Conservation (phyloP, 2,113 vertebrate species). For the Empidonax traillii region DNA sequence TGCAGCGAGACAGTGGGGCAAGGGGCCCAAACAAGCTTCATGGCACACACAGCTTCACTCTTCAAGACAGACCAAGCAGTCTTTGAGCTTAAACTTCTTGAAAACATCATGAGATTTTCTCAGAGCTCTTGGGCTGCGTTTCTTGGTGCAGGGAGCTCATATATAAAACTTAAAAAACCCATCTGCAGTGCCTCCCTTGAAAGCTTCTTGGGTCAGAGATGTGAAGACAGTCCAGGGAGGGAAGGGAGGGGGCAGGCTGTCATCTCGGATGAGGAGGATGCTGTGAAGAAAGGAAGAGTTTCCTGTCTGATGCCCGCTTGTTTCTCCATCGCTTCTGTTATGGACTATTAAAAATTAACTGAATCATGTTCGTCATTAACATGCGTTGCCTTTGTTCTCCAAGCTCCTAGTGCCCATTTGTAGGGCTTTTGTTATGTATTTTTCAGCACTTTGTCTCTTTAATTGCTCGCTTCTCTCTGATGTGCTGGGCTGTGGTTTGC, state of each 20-base stretch:
- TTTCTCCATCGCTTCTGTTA: not conserved
- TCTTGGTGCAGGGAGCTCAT: not conserved
- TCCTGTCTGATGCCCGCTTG: not conserved
- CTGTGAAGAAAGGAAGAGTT: not conserved
- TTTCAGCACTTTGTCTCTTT: slow-evolving; percentile 73
- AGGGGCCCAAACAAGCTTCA: not conserved
- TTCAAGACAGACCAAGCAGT: not conserved
- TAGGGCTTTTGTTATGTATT: slow-evolving; percentile 61
- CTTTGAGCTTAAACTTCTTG: not conserved
- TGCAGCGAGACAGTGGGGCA: accelerated
- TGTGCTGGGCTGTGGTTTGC: not conserved
- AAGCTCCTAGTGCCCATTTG: slow-evolving; percentile 30
- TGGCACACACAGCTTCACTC: not conserved
- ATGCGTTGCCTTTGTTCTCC: not conserved
- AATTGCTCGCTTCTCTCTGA: slow-evolving; percentile 60
- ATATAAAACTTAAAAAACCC: not conserved
- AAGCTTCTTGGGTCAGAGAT: not conserved
- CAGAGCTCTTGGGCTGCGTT: not conserved
- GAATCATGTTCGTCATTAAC: slow-evolving; percentile 49
- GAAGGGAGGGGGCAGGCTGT: not conserved
- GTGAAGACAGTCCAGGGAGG: not conserved
- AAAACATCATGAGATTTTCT: not conserved
- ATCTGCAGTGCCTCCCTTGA: not conserved
- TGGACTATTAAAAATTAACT: slow-evolving; percentile 62
- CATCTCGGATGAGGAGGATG: not conserved